These are phyloP conservation scores for Penelope pileata DNA, from an alignment of 2,113 vertebrate species.

Conservation along the genomic window DNA sequence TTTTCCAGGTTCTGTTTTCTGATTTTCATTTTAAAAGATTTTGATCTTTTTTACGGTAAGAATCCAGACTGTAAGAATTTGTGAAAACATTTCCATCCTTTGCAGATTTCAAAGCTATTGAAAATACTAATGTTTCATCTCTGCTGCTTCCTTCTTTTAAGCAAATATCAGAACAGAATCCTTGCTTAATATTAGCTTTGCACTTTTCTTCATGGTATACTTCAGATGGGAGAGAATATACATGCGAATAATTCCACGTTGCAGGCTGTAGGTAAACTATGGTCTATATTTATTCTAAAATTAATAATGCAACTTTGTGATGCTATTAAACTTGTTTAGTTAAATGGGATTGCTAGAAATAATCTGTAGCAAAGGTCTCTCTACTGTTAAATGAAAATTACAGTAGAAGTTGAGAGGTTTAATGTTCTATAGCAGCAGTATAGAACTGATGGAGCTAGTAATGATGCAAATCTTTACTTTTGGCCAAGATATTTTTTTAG, in stretches of 20 bases:
- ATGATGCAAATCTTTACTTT: no score
- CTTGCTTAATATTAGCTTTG: not conserved
- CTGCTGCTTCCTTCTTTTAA: not conserved
- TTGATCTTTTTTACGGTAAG: not conserved
- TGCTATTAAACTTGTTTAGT: constrained; percentile 1
- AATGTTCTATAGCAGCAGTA: not conserved
- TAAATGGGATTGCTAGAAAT: not conserved
- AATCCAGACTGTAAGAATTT: not conserved
- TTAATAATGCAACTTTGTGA: not conserved
- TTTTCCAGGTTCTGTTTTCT: not conserved
- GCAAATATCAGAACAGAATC: not conserved
- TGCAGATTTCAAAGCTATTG: not conserved
- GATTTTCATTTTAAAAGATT: not conserved
- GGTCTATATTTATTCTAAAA: not conserved
- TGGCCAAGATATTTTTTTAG: no score
- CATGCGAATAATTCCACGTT: not conserved
- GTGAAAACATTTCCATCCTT: not conserved
- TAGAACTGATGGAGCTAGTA: not conserved
- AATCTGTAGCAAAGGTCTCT: not conserved
- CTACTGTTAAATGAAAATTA: not conserved
- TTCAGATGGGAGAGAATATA: not conserved
- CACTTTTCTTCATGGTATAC: not conserved
- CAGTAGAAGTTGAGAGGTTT: not conserved
- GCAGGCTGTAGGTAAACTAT: not conserved
- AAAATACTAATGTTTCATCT: not conserved